A percentile compares a stretch with the other conserved stretches of the same genome.
phyloP scores from a whole-genome alignment of 2,797 vertebrate species.

The Lacerta agilis region DNA sequence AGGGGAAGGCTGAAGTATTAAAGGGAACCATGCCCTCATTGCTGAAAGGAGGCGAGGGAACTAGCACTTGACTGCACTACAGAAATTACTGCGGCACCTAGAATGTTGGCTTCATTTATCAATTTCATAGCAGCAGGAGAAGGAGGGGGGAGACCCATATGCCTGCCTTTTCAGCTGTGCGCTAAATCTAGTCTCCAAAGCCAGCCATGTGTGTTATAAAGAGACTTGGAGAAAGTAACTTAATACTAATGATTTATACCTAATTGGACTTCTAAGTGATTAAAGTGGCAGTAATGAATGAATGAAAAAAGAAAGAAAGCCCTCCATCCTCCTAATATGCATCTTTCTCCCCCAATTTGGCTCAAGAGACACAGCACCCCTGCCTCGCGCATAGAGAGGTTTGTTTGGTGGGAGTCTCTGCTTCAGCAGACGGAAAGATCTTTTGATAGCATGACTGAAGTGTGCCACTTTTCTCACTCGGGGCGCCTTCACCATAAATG shows the following conservation, averaged over 20 bases:
- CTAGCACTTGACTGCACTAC: constrained; percentile 84
- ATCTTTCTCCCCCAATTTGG: constrained; percentile 57
- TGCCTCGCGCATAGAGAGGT: constrained; percentile 52
- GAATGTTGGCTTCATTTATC: constrained; percentile 85
- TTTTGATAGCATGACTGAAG: constrained; percentile 45
- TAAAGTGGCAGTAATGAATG: constrained; percentile 83
- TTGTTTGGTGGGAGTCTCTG: constrained; percentile 38
- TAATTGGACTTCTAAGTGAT: constrained; percentile 85
- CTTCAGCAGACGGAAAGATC: constrained; percentile 62
- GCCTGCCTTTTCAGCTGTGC: constrained; percentile 75
- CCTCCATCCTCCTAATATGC: constrained; percentile 69
- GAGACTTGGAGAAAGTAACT: constrained; percentile 77
- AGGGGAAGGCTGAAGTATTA: constrained; percentile 76
- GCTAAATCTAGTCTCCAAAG: constrained; percentile 72
- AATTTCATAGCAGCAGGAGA: constrained; percentile 79
- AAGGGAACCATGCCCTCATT: constrained; percentile 80
- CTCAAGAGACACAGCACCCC: constrained; percentile 48
- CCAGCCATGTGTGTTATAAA: constrained; percentile 72
- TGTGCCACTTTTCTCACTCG: constrained; percentile 53
- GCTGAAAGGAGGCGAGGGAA: constrained; percentile 80
- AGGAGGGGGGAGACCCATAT: constrained; percentile 69
- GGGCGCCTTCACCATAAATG: constrained; percentile 76
- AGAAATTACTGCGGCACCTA: constrained; percentile 86
- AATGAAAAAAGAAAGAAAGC: constrained; percentile 69
- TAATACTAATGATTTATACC: constrained; percentile 84